Base-by-base conservation (phyloP, 2,797 vertebrate species). In the Bufotes viridis region DNA sequence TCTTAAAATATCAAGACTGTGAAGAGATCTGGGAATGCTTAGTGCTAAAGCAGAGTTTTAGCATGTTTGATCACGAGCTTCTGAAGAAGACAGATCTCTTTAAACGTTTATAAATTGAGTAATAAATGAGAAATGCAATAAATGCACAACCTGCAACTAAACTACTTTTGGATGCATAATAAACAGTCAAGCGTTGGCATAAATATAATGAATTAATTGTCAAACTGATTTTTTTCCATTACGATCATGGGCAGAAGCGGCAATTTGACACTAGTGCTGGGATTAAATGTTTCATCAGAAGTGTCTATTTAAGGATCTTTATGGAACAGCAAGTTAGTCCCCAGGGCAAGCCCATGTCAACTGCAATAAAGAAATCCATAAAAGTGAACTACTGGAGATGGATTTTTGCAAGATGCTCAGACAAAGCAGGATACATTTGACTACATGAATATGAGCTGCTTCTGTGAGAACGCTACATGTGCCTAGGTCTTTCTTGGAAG, bases 261-360 rank as follows among this genome's bases (percentile, higher is more conserved):
- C 91, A 91, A 91, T 93, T 93, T 93, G 91, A 93, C 93, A 92
- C 94, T 85, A 93, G 92, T 92, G 92, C 92, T 94, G 94, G 92
- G 94, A 95, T 94, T 96, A 95, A 96, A 96, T 96, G 94, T 97
- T 97, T 97, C 93, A 96, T 96, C 94, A 95, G 93, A 91, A 91
- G 89, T 90, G 89, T 89, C 93, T 93, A 90, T 94, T 93, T 93
- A 94, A 93, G 91, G 92, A 94, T 93, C 93, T 93, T 93, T 94
- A 92, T 92, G 91, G 92, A 94, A 93, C 92, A 94, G 93, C 91
- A 93, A 93, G 91, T 93, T 91, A 88, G 91, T 95, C 93, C 92
- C 91, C 91, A 91, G 93, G 93, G 93, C 93, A 95, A 94, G 90
- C 90, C 93, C 91, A 92, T 94, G 95, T 96, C 95, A 96, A 92